Evolutionary conservation across 2,888 invertebrate species (phyloP).

Genomic region (Malachius bipustulatus): DNA sequence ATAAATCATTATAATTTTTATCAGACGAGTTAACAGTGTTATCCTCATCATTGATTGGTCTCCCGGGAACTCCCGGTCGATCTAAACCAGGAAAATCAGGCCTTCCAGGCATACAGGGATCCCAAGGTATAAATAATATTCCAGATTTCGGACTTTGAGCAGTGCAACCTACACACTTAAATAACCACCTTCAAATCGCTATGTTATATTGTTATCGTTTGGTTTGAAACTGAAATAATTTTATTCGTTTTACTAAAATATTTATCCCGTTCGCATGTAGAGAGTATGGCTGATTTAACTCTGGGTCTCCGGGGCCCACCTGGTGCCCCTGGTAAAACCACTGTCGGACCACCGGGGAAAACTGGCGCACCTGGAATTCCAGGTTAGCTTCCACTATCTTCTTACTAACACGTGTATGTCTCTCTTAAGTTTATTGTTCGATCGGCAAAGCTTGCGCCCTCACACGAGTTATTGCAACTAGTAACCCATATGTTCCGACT

Average conservation of each 20-base stretch:
- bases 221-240: neutral
- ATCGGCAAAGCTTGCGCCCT: too few species aligned
- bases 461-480: too few species aligned
- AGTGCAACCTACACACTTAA: too few species aligned
- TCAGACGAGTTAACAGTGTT: conserved; percentile 65
- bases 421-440: conserved; percentile 7
- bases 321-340: conserved; percentile 47
- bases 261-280: conserved; percentile 31
- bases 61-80: conserved; percentile 54
- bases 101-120: conserved; percentile 55
- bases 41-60: conserved; percentile 48
- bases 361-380: conserved; percentile 45
- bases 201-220: neutral
- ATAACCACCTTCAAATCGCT: too few species aligned
- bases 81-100: conserved; percentile 60
- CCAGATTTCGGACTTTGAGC: too few species aligned
- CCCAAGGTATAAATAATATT: too few species aligned
- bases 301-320: conserved; percentile 55
- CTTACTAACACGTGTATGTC: conserved; percentile 4
- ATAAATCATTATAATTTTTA: conserved; percentile 10
- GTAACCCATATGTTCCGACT: conserved; percentile 9
- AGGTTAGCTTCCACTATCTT: conserved; percentile 34
- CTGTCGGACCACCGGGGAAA: conserved; percentile 42
- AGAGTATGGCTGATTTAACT: conserved; percentile 45
- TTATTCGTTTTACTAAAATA: neutral